phyloP scores from a whole-genome alignment of 2,797 vertebrate species.

The Clarias pachynema region DNA sequence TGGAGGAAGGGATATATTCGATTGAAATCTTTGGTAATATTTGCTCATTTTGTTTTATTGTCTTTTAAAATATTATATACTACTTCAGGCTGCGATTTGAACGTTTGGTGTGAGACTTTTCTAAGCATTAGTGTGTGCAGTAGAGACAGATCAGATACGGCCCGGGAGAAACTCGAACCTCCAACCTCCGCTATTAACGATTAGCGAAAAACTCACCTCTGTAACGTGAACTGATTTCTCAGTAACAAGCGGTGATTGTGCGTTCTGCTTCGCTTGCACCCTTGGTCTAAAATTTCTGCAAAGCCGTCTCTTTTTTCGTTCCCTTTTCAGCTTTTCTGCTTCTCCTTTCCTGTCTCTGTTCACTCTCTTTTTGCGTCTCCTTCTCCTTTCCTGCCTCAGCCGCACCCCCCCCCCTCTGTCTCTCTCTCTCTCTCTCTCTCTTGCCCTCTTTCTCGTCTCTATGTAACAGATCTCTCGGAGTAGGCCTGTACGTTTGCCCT shows the following conservation, averaged over 20 bases:
- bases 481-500: slow-evolving; percentile 55
- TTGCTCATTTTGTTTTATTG: no score
- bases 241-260: slow-evolving; percentile 41
- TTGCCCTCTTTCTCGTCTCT: slow-evolving; percentile 1
- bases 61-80: no score
- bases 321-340: slow-evolving; percentile 32
- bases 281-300: slow-evolving; percentile 47
- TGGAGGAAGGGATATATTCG: no score
- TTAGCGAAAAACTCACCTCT: slow-evolving; percentile 22
- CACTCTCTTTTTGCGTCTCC: slow-evolving; percentile 27
- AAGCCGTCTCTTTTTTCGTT: slow-evolving; percentile 35
- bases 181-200: slow-evolving; percentile 9
- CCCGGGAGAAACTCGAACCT: not conserved
- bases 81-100: not conserved
- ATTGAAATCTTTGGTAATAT: no score
- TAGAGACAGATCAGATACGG: not conserved
- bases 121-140: not conserved
- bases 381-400: not conserved
- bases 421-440: not conserved
- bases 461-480: slow-evolving; percentile 55
- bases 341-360: slow-evolving; percentile 37
- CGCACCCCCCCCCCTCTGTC: not conserved
- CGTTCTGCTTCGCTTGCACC: slow-evolving; percentile 46
- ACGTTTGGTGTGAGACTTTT: not conserved
- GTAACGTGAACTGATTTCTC: slow-evolving; percentile 29